Percentiles rank a stretch among this genome's conserved stretches.
Evolutionary conservation across 1,140 invertebrate species (phyloP).

Genomic region (Trachelipus rathkii): DNA sequence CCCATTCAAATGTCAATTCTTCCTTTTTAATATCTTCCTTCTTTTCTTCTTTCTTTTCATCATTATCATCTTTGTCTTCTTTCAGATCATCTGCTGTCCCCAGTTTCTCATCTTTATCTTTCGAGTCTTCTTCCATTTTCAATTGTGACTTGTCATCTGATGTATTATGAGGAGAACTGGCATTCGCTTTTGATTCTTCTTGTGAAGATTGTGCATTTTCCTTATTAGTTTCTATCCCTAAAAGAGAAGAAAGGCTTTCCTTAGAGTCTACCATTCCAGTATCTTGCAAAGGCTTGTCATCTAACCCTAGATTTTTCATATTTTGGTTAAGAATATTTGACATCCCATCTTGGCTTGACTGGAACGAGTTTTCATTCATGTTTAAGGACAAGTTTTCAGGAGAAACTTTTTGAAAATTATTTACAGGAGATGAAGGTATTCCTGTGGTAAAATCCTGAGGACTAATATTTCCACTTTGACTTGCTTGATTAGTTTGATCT

Average conservation of each 20-base stretch:
- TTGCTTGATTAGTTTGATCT: background rate
- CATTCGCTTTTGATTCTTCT: constrained; percentile 25
- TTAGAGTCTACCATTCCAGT: background rate
- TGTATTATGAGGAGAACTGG: constrained; percentile 9
- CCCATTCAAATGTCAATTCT: constrained; percentile 56
- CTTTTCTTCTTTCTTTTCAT: constrained; percentile 31
- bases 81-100: constrained; percentile 22
- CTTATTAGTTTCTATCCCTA: background rate
- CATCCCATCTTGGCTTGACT: background rate
- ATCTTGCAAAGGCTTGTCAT: background rate
- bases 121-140: background rate
- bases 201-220: background rate
- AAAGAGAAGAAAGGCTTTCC: background rate
- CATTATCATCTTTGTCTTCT: constrained; percentile 26
- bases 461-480: background rate
- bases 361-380: constrained; percentile 1
- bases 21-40: constrained; percentile 40
- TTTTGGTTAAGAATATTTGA: background rate
- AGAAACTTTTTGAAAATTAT: background rate
- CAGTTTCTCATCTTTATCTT: constrained; percentile 1
- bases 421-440: background rate
- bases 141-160: background rate
- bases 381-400: background rate
- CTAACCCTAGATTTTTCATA: background rate
- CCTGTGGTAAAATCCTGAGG: background rate